These are phyloP conservation scores for Stenoptilia bipunctidactyla DNA, from an alignment of 2,888 invertebrate genomes.

Conservation along the genomic window DNA sequence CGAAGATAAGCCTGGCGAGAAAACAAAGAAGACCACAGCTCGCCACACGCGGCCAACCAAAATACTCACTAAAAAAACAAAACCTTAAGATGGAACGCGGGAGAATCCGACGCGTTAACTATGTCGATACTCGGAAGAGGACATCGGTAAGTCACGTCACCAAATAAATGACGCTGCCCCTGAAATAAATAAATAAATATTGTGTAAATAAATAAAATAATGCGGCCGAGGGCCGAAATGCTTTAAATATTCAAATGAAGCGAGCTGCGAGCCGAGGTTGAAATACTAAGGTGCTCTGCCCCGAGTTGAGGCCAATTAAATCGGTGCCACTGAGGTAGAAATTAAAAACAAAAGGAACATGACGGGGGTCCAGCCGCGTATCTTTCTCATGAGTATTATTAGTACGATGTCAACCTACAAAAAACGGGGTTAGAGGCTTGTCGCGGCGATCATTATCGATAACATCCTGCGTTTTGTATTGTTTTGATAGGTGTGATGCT, in stretches of 20 bases:
- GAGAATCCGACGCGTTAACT: slow-evolving; percentile 66
- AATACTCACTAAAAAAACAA: slow-evolving; percentile 48
- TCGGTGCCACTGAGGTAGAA: slow-evolving; percentile 72
- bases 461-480: slow-evolving; percentile 67
- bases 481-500: slow-evolving; percentile 65
- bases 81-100: slow-evolving; percentile 66
- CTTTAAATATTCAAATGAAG: slow-evolving; percentile 72
- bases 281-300: slow-evolving; percentile 69
- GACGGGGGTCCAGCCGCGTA: slow-evolving; percentile 61
- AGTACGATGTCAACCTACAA: slow-evolving; percentile 69
- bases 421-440: slow-evolving; percentile 62
- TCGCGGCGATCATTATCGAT: slow-evolving; percentile 60
- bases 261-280: slow-evolving; percentile 47
- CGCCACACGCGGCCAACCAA: slow-evolving; percentile 57
- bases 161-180: slow-evolving; percentile 62
- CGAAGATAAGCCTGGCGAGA: slow-evolving; percentile 64
- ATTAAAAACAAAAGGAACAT: slow-evolving; percentile 70
- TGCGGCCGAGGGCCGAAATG: slow-evolving; percentile 59
- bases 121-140: slow-evolving; percentile 69
- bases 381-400: slow-evolving; percentile 72
- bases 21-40: slow-evolving; percentile 65
- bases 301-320: slow-evolving; percentile 70
- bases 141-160: slow-evolving; percentile 70
- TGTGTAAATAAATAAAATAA: slow-evolving; percentile 69
- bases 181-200: slow-evolving; percentile 69